Evolutionary conservation across 2,797 vertebrate genomes (phyloP).

Genomic region (Selene dorsalis): DNA sequence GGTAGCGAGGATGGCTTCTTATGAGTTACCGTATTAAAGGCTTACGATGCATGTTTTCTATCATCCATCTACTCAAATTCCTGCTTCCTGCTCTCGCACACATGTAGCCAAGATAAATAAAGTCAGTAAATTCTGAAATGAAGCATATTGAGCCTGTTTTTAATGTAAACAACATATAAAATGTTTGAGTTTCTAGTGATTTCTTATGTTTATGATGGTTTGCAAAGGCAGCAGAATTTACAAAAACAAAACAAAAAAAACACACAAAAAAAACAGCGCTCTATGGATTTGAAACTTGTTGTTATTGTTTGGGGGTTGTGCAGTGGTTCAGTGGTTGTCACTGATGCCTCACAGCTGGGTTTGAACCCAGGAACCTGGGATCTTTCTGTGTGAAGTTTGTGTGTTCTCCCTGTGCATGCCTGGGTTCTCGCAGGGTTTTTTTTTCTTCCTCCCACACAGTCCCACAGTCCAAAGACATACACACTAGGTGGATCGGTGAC

Average conservation of each 20-base stretch:
- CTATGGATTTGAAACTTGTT: background rate
- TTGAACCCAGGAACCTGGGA: no score
- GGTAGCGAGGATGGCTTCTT: background rate
- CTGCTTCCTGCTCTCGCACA: background rate
- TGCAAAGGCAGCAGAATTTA: background rate
- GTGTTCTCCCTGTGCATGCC: no score
- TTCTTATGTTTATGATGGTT: background rate
- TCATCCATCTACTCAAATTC: slow-evolving; percentile 10
- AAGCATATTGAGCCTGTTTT: slow-evolving; percentile 11
- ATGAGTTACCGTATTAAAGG: background rate
- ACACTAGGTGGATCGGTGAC: no score
- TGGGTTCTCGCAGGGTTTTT: no score
- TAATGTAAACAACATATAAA: background rate
- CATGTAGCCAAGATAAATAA: slow-evolving; percentile 29
- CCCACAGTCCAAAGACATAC: no score
- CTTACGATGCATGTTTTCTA: background rate
- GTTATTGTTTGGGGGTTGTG: background rate
- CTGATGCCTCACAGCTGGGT: no score
- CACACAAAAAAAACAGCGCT: background rate
- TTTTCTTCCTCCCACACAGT: no score
- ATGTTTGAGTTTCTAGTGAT: background rate
- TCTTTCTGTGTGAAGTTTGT: no score
- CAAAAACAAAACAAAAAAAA: background rate
- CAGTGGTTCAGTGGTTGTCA: no score
- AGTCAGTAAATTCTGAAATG: slow-evolving; percentile 28